Evolutionary conservation across 2,113 vertebrate genomes (phyloP), one percentile per base, ranked within the genome.

Genomic region (Garra rufa): DNA sequence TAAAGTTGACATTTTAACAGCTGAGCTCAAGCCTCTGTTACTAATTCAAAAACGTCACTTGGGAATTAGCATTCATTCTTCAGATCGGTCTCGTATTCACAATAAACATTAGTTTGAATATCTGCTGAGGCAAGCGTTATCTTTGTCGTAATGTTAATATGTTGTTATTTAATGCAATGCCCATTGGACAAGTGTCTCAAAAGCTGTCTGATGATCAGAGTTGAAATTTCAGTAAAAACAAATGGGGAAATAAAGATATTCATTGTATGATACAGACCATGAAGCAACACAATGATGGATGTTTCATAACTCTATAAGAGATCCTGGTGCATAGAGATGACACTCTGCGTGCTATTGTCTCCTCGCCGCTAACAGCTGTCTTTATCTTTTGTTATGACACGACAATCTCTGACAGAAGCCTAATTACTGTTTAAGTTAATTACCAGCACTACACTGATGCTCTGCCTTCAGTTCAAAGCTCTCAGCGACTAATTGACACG

Each of bases 381-480:
- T 77, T 77, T 34, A 63, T 74, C 41, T 74, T 48, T 52, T 48
- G 83, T 74, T 57, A 48, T 81, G 77, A 75, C 78, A 74, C 17
- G 10, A 46, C 28, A 52, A 76, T 76, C 74, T 76, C 48, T 78
- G 73, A 52, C 44, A 81, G 70, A 61, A 65, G 48, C 48, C 15
- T 76, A 76, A 85, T 85, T 85, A 69, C 30, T 76, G 69, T 76
- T 65, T 28, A 85, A 85, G 71, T 82, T 82, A 82, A 85, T 85
- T 85, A 76, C 85, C 43, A 52, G 41, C 57, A 65, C 59, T 82
- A 74, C 70, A 75, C 55, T 76, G 85, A 69, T 44, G 19, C 85
- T 44, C 79, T 76, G 59, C 59, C 19, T 80, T 65, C 26, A 48
- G 59, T 80, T 80, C 57, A 63, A 80, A 28, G 24, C 76, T 63